Evolutionary conservation across 92 coral and sea anemone species (phyloP), one percentile per base, ranked within the genome.

Genomic region (Epizoanthus scotinus): DNA sequence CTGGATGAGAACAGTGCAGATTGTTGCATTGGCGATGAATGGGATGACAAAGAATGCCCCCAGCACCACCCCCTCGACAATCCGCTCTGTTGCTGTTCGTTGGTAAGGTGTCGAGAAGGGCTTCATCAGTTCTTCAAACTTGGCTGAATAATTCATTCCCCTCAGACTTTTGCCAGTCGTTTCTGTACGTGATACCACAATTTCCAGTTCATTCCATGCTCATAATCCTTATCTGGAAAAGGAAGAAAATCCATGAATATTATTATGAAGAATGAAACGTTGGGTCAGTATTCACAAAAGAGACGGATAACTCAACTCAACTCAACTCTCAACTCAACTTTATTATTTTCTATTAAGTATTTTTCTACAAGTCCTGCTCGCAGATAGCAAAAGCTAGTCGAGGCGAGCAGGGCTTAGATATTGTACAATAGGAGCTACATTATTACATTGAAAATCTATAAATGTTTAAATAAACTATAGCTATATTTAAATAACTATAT

Each of bases 1-100:
- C 61, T 87, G 89, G 14, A 85, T 52, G 62, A 95, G 82, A 5
- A 88, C 96, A 17, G 70, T 59, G 53, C 87, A 88, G 8, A 95
- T 84, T 77, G 88, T 87, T 47, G 87, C 86, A 69, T 93, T 95
- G 36, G 90, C 86, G 44, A 89, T 52, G 65, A 95, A 87, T 7
- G 99, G 83, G 8, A 89, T 59, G 53, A 91, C 49, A 64, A 93
- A 91, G 24, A 90, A 79, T 17, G 91, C 18, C 3, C 86, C 83
- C 19, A 91, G 61, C 15, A 86, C 77, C n/a, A 87, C 40, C 1
- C 90, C 81, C 66, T 95, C 94, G 54, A 86, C 78, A 38, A 67
- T 52, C 79, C 87, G 93, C 50, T 89, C 94, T 27, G 83, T 24
- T 27, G 59, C 81, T 9, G 87, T 63, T 59, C 81, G 81, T 21